phyloP scores from a whole-genome alignment of 2,797 vertebrate genomes.

The Carapus acus region DNA sequence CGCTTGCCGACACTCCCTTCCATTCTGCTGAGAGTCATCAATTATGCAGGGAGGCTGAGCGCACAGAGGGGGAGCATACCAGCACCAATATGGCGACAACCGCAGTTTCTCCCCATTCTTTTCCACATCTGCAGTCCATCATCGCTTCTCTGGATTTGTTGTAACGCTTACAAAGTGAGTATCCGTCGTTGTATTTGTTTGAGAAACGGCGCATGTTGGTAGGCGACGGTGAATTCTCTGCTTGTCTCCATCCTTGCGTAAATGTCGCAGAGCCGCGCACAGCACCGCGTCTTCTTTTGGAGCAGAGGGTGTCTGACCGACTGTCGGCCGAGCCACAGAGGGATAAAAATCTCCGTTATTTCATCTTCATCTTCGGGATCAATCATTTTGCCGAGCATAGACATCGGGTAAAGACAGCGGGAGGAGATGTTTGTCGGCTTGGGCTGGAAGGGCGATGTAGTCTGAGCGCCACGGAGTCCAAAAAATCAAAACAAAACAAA shows the following conservation, averaged over 20 bases:
- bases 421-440: constrained; percentile 25
- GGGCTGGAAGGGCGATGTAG: constrained; percentile 35
- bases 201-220: constrained; percentile 18
- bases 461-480: constrained; percentile 25
- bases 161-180: constrained; percentile 77
- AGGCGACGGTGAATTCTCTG: constrained; percentile 27
- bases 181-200: constrained; percentile 29
- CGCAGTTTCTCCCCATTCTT: constrained; percentile 87
- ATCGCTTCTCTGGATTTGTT: constrained; percentile 75
- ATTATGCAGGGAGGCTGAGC: constrained; percentile 81
- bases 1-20: constrained; percentile 74
- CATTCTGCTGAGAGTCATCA: constrained; percentile 81
- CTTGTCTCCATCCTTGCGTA: constrained; percentile 51
- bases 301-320: constrained; percentile 45
- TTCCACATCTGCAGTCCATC: constrained; percentile 85
- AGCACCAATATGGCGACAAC: constrained; percentile 98
- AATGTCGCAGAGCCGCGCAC: constrained; percentile 79
- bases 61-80: constrained; percentile 77
- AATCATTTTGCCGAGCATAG: constrained; percentile 15
- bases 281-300: constrained; percentile 43
- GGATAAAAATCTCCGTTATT: constrained; percentile 1
- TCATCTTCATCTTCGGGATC: constrained; percentile 14
- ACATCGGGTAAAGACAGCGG: constrained; percentile 9
- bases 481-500: too few species aligned
- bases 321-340: constrained; percentile 23